Percentiles rank a stretch among this genome's conserved stretches.
Evolutionary conservation across 2,888 invertebrate genomes (phyloP).

Genomic region (Dasypolia templi): DNA sequence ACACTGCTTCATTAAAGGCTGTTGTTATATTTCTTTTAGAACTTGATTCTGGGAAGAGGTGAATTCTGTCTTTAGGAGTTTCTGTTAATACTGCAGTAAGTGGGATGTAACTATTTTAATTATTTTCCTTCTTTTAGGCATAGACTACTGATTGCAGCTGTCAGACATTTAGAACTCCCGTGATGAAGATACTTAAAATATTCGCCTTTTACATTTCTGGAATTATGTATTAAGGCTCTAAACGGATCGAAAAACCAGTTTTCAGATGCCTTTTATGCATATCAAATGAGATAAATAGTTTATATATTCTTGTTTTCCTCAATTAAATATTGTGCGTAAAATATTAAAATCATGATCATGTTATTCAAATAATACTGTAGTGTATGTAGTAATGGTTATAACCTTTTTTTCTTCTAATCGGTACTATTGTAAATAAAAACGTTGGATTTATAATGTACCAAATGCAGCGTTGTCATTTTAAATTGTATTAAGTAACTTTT

Average conservation of each 20-base stretch:
- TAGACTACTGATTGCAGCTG: neutral
- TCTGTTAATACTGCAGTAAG: neutral
- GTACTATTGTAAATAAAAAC: neutral
- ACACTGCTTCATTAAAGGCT: constrained; percentile 41
- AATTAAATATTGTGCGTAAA: neutral
- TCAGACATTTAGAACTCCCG: neutral
- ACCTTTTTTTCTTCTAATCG: constrained; percentile 18
- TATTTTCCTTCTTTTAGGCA: neutral
- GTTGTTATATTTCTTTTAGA: constrained; percentile 14
- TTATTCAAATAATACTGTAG: constrained; percentile 5
- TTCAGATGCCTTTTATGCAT: constrained; percentile 23
- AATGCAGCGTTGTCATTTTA: constrained; percentile 1
- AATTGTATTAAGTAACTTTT: constrained; percentile 2
- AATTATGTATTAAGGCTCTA: constrained; percentile 18
- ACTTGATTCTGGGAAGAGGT: constrained; percentile 24
- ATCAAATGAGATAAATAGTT: constrained; percentile 12
- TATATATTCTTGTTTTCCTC: constrained; percentile 35
- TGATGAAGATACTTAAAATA: neutral
- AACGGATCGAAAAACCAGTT: constrained; percentile 24
- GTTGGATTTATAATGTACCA: constrained; percentile 24
- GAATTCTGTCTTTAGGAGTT: neutral
- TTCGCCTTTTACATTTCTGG: constrained; percentile 14
- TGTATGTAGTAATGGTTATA: neutral
- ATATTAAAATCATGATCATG: constrained; percentile 7
- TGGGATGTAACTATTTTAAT: neutral